Evolutionary conservation across 2,113 vertebrate genomes (phyloP), one percentile per base, ranked within the genome.

Genomic region (Nymphicus hollandicus): DNA sequence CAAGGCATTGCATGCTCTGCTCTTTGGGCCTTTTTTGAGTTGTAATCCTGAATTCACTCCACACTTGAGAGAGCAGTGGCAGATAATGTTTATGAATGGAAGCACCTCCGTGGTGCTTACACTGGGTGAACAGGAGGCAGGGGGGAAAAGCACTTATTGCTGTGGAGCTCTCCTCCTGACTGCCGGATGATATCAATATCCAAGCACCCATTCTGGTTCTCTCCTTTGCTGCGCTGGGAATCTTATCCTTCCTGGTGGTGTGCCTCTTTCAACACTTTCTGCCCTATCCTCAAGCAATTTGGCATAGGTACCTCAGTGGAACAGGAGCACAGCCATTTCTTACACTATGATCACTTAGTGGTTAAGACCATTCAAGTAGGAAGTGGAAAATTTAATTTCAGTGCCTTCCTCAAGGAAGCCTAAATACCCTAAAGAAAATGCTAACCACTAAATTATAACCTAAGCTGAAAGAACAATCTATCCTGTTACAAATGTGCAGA

Each of bases 331-430:
- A 56, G 33, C 19, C 28, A 15, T 17, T 35, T 14, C 16, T 68
- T 43, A 10, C 12, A 3, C 50, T 69, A 41, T 0, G 0, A 31
- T 44, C 44, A 27, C 35, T 17, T 74, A 52, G 66, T 0, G 1
- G 37, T 68, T 69, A 55, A 69, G 47, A 33, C 9, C 25, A 17
- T 74, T 69, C 8, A 5, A 37, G 47, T 18, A 58, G 37, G 49
- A 79, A 64, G 43, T 46, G 27, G 49, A 64, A 69, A 80, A 79
- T 22, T 79, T 66, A 3, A 29, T 74, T 79, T 83, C 61, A 29
- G 47, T 58, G 17, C 24, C 47, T 56, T 52, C 33, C 49, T 68
- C 16, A 33, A 39, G 35, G 64, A 64, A 77, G 15, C 29, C 31
- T 29, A 41, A 82, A 31, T 19, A 46, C 6, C 10, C 17, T 63